These are phyloP conservation scores for Mastomys natalensis DNA, from an alignment of 2,113 vertebrate genomes.

Conservation along the genomic window DNA sequence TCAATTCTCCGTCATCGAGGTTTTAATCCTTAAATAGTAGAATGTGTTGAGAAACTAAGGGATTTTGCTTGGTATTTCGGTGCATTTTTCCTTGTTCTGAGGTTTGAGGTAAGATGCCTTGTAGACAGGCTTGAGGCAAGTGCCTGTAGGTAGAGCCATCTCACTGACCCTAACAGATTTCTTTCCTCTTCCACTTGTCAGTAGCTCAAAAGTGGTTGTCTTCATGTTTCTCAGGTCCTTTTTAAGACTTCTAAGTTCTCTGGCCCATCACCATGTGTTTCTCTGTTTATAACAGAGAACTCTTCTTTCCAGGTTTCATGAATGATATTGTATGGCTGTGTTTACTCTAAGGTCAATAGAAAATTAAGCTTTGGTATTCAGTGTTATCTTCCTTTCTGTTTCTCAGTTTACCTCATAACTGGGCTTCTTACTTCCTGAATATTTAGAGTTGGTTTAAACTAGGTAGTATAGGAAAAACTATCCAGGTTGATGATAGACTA, in stretches of 20 bases:
- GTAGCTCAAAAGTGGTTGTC: neutral
- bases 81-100: neutral
- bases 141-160: neutral
- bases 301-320: neutral
- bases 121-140: neutral
- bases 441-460: neutral
- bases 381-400: neutral
- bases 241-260: conserved; percentile 5
- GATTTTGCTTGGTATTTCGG: neutral
- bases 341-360: conserved; percentile 12
- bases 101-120: neutral
- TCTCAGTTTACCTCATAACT: neutral
- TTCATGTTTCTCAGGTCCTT: neutral
- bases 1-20: neutral
- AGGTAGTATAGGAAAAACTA: neutral
- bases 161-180: neutral
- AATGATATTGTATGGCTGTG: conserved; percentile 10
- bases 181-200: neutral
- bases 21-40: neutral
- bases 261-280: neutral
- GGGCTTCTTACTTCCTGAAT: neutral
- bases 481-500: neutral
- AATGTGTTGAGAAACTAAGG: neutral
- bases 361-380: neutral
- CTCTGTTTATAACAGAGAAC: neutral